phyloP scores from a whole-genome alignment of 2,113 vertebrate genomes.

The Cichladusa arquata region DNA sequence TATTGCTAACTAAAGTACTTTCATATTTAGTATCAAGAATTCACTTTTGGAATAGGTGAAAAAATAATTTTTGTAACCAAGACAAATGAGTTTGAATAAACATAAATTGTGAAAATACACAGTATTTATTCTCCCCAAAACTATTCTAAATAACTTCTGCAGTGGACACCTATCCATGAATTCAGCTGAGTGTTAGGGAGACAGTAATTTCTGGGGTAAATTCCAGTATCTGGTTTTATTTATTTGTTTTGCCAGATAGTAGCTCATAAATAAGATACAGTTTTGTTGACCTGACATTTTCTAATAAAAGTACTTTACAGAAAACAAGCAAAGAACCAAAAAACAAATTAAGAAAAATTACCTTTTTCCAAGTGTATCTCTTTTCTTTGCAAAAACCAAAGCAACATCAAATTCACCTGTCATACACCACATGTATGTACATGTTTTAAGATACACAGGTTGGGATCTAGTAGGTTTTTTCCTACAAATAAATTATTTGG shows the following conservation, averaged over 20 bases:
- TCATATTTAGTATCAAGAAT: neutral
- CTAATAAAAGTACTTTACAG: neutral
- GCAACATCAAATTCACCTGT: neutral
- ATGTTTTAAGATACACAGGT: neutral
- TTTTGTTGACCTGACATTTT: neutral
- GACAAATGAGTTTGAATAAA: neutral
- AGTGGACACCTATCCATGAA: fast-evolving
- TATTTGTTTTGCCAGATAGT: neutral
- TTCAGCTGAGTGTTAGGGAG: neutral
- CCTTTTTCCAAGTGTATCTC: neutral
- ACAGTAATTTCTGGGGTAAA: neutral
- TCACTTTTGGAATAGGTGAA: neutral
- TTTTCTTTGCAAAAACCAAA: neutral
- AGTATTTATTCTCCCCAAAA: neutral
- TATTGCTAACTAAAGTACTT: neutral
- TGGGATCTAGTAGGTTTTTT: neutral
- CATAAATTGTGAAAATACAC: neutral
- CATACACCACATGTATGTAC: neutral
- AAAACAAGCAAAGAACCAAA: neutral
- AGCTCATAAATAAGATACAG: neutral
- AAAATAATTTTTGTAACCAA: neutral
- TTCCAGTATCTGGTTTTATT: neutral
- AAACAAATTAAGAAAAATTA: fast-evolving
- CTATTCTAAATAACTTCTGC: neutral
- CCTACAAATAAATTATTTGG: neutral